phyloP scores from a whole-genome alignment of 2,113 vertebrate species.

The Strix uralensis region DNA sequence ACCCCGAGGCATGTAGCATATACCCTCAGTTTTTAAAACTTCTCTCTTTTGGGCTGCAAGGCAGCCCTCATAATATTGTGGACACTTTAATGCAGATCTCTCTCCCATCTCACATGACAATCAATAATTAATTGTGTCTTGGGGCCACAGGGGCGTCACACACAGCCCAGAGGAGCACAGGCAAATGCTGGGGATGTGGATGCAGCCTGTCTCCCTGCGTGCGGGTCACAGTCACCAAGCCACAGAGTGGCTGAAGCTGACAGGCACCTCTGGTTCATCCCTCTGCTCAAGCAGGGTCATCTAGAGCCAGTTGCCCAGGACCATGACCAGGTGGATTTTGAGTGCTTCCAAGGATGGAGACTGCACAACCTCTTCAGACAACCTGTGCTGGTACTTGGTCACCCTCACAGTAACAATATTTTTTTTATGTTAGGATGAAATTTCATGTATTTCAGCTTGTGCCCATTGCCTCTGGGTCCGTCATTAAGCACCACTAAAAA shows the following conservation, averaged over 20 bases:
- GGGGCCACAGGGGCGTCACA: no score
- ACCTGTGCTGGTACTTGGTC: neutral
- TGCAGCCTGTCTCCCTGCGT: neutral
- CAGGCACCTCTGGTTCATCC: neutral
- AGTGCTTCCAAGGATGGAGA: neutral
- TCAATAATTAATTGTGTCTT: neutral
- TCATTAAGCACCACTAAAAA: neutral
- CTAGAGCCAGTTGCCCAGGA: neutral
- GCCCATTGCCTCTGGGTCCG: neutral
- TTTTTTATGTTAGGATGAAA: neutral
- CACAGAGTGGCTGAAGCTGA: neutral
- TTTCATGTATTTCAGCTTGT: neutral
- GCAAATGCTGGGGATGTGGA: neutral
- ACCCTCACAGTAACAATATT: neutral
- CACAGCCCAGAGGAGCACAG: neutral
- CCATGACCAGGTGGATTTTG: neutral
- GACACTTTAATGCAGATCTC: neutral
- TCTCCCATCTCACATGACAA: rapidly evolving
- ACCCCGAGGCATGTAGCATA: neutral
- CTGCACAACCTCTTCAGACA: neutral
- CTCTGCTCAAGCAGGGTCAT: neutral
- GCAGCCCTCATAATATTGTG: neutral
- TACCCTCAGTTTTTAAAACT: neutral
- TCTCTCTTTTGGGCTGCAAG: neutral
- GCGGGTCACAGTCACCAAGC: neutral